These are phyloP conservation scores for Oxyscelio sp. DNA, from an alignment of 2,888 invertebrate genomes.

Conservation along the genomic window DNA sequence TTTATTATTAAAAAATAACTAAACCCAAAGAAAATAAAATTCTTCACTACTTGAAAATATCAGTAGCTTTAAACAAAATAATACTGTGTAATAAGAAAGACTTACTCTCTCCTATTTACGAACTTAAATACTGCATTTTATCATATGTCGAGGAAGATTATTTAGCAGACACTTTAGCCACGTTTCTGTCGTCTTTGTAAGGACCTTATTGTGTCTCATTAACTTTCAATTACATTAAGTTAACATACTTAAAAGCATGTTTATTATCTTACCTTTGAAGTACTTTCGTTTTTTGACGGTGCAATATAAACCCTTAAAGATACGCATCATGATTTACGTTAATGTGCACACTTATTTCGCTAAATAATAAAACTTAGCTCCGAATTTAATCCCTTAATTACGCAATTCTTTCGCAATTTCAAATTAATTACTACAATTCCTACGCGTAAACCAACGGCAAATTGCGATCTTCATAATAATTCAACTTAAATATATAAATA, in stretches of 20 bases:
- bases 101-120: too few relatives aligned
- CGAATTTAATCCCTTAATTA: too few relatives aligned
- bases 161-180: neutral
- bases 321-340: neutral
- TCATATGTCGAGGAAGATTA: neutral
- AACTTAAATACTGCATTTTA: neutral
- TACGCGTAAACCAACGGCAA: too few relatives aligned
- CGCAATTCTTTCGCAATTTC: too few relatives aligned
- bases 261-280: constrained; percentile 12
- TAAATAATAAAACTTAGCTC: too few relatives aligned
- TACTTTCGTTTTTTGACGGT: constrained; percentile 12
- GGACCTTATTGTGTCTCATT: neutral
- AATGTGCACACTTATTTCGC: neutral
- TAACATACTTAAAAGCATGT: constrained; percentile 9
- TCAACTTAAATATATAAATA: constrained; percentile 18
- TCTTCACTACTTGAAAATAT: too few relatives aligned
- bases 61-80: too few relatives aligned
- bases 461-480: too few relatives aligned
- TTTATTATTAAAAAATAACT: too few relatives aligned
- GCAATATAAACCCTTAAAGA: neutral
- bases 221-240: constrained; percentile 10
- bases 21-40: too few relatives aligned
- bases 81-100: too few relatives aligned
- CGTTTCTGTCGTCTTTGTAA: neutral
- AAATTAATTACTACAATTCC: too few relatives aligned